Evolutionary conservation across 2,113 vertebrate genomes (phyloP).

Genomic region (Muntiacus reevesi): DNA sequence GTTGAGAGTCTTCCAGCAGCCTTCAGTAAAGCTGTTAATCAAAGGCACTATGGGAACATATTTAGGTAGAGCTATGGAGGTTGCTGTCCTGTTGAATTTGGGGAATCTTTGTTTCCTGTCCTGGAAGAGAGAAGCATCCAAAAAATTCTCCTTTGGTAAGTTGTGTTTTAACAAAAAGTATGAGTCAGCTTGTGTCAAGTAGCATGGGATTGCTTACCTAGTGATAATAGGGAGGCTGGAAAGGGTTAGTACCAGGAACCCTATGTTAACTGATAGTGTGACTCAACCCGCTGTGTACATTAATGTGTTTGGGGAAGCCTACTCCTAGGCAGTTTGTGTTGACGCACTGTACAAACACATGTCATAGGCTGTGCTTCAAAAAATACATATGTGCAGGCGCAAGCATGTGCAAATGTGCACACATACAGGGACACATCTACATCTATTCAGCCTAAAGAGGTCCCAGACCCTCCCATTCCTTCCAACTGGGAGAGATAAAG

Average conservation of each 20-base stretch:
- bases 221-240: conserved; percentile 68
- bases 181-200: conserved; percentile 64
- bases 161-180: conserved; percentile 46
- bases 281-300: conserved; percentile 70
- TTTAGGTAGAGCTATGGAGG: neutral
- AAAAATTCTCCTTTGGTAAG: conserved; percentile 45
- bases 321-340: conserved; percentile 69
- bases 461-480: neutral
- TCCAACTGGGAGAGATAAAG: neutral
- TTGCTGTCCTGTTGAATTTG: conserved; percentile 23
- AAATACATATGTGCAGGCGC: neutral
- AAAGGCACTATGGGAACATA: neutral
- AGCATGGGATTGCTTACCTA: conserved; percentile 72
- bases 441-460: neutral
- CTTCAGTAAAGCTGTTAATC: neutral
- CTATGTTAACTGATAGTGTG: conserved; percentile 70
- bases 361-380: conserved; percentile 53
- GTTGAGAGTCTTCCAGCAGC: neutral
- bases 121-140: conserved; percentile 2
- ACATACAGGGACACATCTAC: neutral
- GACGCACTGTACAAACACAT: conserved; percentile 69
- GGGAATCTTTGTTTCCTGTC: conserved; percentile 38
- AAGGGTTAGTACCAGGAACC: conserved; percentile 77
- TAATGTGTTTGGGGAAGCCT: conserved; percentile 70
- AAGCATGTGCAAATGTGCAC: neutral